Conservation (phyloP, 2,888 invertebrate species). For the Calliphora vomitoria region DNA sequence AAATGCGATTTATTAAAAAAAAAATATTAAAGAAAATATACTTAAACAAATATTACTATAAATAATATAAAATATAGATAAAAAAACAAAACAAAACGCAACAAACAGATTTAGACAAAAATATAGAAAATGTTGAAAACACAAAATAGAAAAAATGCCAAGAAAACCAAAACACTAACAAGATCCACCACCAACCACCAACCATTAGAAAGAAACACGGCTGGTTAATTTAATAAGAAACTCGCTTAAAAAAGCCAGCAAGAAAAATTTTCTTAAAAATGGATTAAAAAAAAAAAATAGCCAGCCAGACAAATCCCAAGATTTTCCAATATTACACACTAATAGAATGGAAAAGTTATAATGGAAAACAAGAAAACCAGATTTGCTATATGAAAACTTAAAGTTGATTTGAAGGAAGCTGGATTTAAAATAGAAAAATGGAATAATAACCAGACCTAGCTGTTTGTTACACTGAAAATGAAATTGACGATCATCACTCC, state of each 20-base stretch:
- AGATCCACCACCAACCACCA: background rate
- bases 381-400: no score
- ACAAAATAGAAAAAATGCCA: background rate
- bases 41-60: conserved; percentile 49
- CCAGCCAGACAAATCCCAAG: no score
- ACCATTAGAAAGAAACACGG: no score
- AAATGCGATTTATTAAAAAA: conserved; percentile 74
- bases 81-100: conserved; percentile 50
- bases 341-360: no score
- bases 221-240: no score
- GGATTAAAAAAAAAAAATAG: no score
- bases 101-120: conserved; percentile 42
- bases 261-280: no score
- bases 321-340: no score
- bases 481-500: conserved; percentile 42
- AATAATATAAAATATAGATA: conserved; percentile 54
- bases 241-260: no score
- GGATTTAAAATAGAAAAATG: background rate
- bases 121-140: conserved; percentile 4
- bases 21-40: conserved; percentile 74
- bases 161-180: background rate
- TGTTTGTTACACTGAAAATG: conserved; percentile 34
- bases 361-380: no score
- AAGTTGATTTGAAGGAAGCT: background rate
- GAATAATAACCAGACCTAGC: conserved; percentile 32